Base-by-base conservation (phyloP, 2,113 vertebrate species). In the Perccottus glenii region DNA sequence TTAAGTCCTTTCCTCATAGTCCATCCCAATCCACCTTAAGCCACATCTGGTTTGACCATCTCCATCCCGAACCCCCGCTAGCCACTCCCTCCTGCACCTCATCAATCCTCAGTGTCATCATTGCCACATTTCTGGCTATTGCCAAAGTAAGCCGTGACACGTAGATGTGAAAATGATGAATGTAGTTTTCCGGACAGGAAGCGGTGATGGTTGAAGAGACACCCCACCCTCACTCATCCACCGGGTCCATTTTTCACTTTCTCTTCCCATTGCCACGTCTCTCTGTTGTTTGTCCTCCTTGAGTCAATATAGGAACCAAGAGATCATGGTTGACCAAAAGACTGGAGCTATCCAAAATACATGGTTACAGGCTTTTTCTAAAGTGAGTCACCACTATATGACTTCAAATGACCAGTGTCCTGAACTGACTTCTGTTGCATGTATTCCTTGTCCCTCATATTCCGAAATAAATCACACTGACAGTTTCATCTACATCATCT, bases 11-110 rank as follows among this genome's bases (percentile, higher is more conserved):
- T 32, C 62, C 73, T 57, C 52, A 11, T 55, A 46, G 78, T 80
- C 77, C 75, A 49, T 77, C 72, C 70, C 44, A 55, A 73, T 73
- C 71, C 75, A 74, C 74, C 82, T 86, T 67, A 61, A 70, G 68
- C 79, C 68, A 88, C 91, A 91, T 92, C 89, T 93, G 91, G 88
- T 92, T 91, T 89, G 88, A 89, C 85, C 92, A 92, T 90, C 89
- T 86, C 73, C 62, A 75, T 78, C 81, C 78, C 72, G 82, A 80
- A 81, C 80, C 81, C 83, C 73, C 80, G 78, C 77, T 78, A 75
- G 65, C 71, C 75, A 76, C 83, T 87, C 81, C 84, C 59, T 70
- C 81, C 89, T 85, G 78, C 77, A 87, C 81, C 85, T 90, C 90
- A 92, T 92, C 89, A 90, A 91, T 92, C 91, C 80, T 90, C 11